These are phyloP conservation scores for Bos javanicus DNA, from an alignment of 2,113 vertebrate genomes.

Conservation along the genomic window DNA sequence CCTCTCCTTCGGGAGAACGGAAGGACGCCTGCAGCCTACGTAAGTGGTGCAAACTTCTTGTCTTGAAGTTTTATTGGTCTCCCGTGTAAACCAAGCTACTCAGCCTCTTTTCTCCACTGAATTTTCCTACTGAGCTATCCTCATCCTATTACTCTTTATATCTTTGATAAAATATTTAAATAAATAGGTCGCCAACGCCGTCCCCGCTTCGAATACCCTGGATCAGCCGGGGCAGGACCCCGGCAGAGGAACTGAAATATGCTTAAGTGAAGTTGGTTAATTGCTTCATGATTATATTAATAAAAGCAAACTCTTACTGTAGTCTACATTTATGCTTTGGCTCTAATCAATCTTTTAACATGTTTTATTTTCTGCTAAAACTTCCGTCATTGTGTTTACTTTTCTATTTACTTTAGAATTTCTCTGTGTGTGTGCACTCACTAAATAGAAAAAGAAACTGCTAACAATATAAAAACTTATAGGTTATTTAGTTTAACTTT, in stretches of 20 bases:
- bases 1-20: no score
- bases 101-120: no score
- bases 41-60: no score
- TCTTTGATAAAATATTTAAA: no score
- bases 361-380: neutral
- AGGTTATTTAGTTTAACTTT: neutral
- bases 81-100: no score
- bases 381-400: neutral
- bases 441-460: neutral
- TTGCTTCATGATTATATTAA: neutral
- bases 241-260: neutral
- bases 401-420: neutral
- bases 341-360: neutral
- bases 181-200: no score
- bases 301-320: neutral
- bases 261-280: neutral
- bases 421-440: neutral
- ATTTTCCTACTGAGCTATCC: no score
- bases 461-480: neutral
- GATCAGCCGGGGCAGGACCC: no score
- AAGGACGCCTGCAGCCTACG: no score
- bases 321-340: neutral
- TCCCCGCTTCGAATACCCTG: no score
- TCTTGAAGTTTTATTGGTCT: no score
- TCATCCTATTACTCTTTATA: no score